Evolutionary conservation across 2,888 invertebrate genomes (phyloP).

Genomic region (Dryocosmus kuriphilus): DNA sequence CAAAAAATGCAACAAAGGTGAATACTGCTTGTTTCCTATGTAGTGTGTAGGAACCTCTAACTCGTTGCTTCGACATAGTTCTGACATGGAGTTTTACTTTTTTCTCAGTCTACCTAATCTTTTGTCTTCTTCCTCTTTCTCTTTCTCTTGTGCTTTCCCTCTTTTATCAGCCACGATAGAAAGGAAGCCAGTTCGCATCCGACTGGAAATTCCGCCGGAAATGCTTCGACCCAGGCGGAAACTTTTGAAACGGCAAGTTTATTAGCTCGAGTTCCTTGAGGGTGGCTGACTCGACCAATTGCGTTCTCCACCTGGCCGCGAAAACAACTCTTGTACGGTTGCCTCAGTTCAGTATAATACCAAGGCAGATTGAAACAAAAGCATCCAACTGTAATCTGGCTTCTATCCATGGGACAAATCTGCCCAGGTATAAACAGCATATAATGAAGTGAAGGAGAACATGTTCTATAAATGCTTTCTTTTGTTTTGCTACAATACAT

Average conservation of each 20-base stretch:
- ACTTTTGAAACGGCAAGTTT: neutral
- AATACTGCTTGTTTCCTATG: neutral
- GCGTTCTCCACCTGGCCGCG: neutral
- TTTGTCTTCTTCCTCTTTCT: neutral
- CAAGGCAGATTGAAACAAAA: neutral
- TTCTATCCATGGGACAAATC: neutral
- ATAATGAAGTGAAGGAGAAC: neutral
- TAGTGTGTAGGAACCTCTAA: neutral
- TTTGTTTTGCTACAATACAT: neutral
- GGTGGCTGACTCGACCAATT: neutral
- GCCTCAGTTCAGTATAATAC: neutral
- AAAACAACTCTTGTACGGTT: neutral
- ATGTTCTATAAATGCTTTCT: neutral
- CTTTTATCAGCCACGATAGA: neutral
- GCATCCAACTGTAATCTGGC: neutral
- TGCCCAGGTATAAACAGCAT: neutral
- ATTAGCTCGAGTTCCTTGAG: neutral
- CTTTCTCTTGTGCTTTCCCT: neutral
- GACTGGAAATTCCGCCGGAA: neutral
- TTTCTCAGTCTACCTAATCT: neutral
- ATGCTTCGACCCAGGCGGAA: neutral
- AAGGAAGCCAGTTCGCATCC: neutral
- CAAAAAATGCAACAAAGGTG: neutral
- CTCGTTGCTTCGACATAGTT: neutral
- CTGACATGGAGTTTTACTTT: neutral